Evolutionary conservation across 2,113 vertebrate genomes (phyloP).

Genomic region (Pseudopodoces humilis): DNA sequence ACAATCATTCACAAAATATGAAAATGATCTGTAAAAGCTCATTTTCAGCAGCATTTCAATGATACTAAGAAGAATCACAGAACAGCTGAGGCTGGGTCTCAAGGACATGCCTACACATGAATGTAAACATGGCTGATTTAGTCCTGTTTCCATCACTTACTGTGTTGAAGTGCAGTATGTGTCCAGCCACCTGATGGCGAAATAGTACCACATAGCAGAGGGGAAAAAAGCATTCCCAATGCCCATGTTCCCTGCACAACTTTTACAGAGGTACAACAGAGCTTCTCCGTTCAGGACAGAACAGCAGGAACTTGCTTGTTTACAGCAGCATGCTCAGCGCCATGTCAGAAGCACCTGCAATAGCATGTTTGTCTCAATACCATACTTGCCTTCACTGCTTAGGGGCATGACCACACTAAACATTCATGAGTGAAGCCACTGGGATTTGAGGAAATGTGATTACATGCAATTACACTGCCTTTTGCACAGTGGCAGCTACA

Average conservation of each 20-base stretch:
- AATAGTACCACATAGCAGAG: background rate
- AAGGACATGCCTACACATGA: background rate
- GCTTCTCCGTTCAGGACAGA: background rate
- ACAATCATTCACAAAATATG: background rate
- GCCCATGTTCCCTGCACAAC: background rate
- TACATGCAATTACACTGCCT: background rate
- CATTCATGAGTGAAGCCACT: background rate
- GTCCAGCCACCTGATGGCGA: background rate
- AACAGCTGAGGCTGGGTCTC: background rate
- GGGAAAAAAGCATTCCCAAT: background rate
- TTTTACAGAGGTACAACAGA: background rate
- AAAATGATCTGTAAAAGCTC: background rate
- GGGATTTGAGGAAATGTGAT: background rate
- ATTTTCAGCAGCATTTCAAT: background rate
- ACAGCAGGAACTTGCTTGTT: background rate
- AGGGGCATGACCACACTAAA: background rate
- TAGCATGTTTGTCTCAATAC: background rate
- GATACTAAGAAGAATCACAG: background rate
- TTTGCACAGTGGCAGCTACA: background rate
- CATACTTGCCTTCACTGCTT: background rate
- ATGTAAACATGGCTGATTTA: background rate
- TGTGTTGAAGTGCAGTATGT: background rate
- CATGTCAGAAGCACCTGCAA: fast-evolving
- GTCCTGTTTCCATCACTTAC: background rate
- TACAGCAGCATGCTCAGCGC: background rate